Conservation (phyloP, 2,113 vertebrate genomes). For the Corydoras sp. region DNA sequence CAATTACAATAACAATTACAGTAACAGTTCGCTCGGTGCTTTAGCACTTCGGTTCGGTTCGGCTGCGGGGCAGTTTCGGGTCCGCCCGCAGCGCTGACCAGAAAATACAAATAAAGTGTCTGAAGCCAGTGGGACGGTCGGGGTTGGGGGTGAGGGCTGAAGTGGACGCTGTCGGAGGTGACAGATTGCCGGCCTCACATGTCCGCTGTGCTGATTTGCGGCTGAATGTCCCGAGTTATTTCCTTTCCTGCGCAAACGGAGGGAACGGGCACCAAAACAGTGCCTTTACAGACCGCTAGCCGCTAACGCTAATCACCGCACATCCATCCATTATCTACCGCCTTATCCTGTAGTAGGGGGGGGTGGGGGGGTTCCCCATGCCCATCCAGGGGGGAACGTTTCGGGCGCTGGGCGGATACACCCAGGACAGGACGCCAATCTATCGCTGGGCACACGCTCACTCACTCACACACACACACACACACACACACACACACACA, state of each 20-base stretch:
- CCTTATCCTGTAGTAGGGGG: no score
- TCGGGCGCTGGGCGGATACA: no score
- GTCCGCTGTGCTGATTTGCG: background rate
- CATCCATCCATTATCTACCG: no score
- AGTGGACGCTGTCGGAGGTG: background rate
- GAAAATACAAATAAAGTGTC: background rate
- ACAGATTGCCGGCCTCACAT: background rate
- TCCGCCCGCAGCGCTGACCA: background rate
- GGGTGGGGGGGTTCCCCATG: no score
- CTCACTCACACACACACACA: no score
- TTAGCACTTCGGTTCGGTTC: background rate
- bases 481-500: no score
- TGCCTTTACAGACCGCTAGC: constrained; percentile 8
- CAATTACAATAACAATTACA: constrained; percentile 15
- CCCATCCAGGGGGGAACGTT: no score
- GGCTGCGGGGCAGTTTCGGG: constrained; percentile 21
- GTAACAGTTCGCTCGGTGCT: constrained; percentile 25
- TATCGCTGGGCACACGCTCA: no score
- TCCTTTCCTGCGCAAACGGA: background rate
- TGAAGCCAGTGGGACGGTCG: background rate
- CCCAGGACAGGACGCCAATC: no score
- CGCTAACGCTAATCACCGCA: constrained; percentile 36
- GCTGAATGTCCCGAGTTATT: background rate
- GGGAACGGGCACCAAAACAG: constrained; percentile 9
- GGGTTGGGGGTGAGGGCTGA: no score